Conservation (phyloP, 2,797 vertebrate species). For the Epinephelus awoara region DNA sequence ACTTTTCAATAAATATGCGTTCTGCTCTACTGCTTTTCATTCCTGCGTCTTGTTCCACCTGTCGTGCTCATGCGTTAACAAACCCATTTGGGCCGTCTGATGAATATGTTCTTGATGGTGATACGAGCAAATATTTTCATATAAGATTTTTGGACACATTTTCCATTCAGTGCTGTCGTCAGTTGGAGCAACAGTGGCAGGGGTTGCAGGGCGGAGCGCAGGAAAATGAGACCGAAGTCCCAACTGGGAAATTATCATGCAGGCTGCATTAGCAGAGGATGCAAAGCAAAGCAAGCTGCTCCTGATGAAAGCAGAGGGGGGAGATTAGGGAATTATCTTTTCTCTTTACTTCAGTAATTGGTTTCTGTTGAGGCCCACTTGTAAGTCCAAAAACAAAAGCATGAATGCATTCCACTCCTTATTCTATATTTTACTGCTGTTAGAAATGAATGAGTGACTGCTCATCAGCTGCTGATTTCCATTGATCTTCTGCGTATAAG, state of each 20-base stretch:
- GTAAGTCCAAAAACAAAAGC: constrained; percentile 21
- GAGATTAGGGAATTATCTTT: constrained; percentile 66
- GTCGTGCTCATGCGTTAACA: neutral
- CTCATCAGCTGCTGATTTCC: constrained; percentile 2
- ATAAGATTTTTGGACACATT: constrained; percentile 1
- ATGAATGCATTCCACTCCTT: constrained; percentile 15
- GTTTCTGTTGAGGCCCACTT: constrained; percentile 33
- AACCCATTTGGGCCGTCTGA: constrained; percentile 26
- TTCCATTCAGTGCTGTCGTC: constrained; percentile 10
- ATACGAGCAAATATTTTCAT: constrained; percentile 40
- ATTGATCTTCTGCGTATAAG: constrained; percentile 27
- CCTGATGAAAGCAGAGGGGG: constrained; percentile 66
- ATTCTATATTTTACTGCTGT: constrained; percentile 17
- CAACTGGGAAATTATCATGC: constrained; percentile 59
- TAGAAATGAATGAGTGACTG: neutral
- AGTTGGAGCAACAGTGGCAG: constrained; percentile 31
- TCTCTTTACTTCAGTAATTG: constrained; percentile 61
- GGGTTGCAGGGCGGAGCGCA: constrained; percentile 28
- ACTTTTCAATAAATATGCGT: constrained; percentile 57
- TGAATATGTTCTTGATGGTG: constrained; percentile 1
- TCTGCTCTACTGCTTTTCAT: constrained; percentile 42
- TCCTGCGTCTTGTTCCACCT: constrained; percentile 19
- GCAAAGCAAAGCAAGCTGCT: constrained; percentile 54
- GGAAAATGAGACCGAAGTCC: constrained; percentile 58
- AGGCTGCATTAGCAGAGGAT: constrained; percentile 64